Conservation (phyloP, 2,113 vertebrate species). For the Saccopteryx bilineata region DNA sequence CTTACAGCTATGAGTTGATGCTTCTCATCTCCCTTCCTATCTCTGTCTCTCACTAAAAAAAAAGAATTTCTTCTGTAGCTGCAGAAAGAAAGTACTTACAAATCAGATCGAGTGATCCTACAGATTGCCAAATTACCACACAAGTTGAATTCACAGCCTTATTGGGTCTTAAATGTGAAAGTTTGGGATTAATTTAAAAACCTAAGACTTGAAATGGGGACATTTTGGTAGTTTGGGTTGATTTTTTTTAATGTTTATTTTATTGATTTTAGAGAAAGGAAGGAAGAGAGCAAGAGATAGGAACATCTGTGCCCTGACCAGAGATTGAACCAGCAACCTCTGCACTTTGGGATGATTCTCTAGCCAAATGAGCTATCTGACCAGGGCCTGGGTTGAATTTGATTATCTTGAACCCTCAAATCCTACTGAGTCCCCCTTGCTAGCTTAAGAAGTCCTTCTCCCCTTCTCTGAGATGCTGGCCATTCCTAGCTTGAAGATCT, state of each 20-base stretch:
- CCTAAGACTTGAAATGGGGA: neutral
- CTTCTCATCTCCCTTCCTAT: no score
- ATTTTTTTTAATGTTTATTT: neutral
- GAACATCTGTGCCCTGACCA: no score
- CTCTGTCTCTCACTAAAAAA: no score
- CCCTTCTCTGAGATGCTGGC: neutral
- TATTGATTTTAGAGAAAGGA: no score
- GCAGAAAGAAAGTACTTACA: neutral
- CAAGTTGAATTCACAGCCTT: neutral
- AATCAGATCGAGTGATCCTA: neutral
- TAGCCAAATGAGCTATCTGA: no score
- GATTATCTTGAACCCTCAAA: slow-evolving; percentile 19
- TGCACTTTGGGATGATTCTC: no score
- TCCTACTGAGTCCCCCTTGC: neutral
- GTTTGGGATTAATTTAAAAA: slow-evolving; percentile 25
- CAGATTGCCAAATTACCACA: neutral
- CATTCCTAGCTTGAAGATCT: neutral
- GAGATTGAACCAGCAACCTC: no score
- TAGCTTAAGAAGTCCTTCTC: neutral
- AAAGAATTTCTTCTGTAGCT: neutral
- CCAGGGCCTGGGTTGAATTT: neutral
- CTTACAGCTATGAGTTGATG: no score
- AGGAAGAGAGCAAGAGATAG: no score
- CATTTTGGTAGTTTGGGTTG: neutral
- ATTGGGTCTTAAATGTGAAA: neutral